Percentiles rank a stretch among this genome's conserved stretches.
Conservation (phyloP, 2,797 vertebrate genomes). For the Presbytis comata region DNA sequence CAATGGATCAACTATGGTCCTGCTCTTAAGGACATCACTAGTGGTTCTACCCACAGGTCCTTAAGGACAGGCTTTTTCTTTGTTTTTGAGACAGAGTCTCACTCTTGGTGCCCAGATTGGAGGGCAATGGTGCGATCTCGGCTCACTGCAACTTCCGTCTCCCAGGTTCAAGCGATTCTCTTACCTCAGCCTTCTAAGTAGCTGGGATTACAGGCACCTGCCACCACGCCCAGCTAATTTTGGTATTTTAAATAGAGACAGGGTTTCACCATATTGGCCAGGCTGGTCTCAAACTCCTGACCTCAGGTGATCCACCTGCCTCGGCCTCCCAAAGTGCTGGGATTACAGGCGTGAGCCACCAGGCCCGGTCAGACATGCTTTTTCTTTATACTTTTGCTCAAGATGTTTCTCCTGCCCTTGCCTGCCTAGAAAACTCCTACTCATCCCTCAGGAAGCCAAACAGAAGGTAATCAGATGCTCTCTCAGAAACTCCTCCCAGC, state of each 20-base stretch:
- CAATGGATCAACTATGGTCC: neutral
- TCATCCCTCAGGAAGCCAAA: neutral
- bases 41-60: neutral
- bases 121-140: accelerated
- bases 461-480: neutral
- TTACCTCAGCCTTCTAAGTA: neutral
- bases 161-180: neutral
- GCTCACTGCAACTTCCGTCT: neutral
- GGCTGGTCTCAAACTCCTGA: neutral
- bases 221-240: neutral
- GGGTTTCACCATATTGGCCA: neutral
- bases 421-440: neutral
- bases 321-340: neutral
- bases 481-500: neutral
- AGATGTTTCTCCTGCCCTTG: neutral
- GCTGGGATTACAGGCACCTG: neutral
- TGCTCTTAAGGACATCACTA: neutral
- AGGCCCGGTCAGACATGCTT: neutral
- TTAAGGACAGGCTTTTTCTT: neutral
- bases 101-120: neutral
- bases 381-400: neutral
- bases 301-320: neutral
- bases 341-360: neutral
- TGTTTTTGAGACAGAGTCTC: neutral
- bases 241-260: neutral